Conservation (phyloP, 2,797 vertebrate species). For the Dendrocincla fuliginosa region DNA sequence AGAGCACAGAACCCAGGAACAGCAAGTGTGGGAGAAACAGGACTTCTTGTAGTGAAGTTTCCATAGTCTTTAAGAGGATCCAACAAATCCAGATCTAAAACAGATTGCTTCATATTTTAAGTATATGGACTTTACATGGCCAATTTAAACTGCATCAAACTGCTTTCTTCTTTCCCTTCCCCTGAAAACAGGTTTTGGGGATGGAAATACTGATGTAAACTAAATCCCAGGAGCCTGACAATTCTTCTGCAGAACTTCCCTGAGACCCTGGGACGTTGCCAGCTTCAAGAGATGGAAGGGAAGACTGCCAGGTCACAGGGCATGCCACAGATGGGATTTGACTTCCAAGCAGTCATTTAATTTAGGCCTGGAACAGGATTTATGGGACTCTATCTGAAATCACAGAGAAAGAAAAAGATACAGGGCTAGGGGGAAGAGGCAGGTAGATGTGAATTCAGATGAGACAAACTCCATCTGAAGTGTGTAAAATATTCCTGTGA, state of each 20-base stretch:
- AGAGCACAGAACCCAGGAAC: neutral
- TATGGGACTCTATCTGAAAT: slow-evolving; percentile 25
- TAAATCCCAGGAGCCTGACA: slow-evolving; percentile 53
- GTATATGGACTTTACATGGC: neutral
- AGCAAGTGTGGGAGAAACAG: neutral
- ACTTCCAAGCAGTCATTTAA: slow-evolving; percentile 42
- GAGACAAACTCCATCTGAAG: neutral
- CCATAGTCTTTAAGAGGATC: neutral
- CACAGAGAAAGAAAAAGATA: slow-evolving; percentile 11
- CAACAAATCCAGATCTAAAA: neutral
- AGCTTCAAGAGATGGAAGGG: slow-evolving; percentile 16
- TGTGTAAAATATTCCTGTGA: neutral
- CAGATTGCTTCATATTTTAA: neutral
- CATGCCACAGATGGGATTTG: slow-evolving; percentile 60
- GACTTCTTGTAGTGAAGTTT: neutral
- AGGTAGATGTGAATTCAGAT: slow-evolving; percentile 28
- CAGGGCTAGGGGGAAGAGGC: neutral
- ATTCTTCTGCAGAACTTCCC: slow-evolving; percentile 56
- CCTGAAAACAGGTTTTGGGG: neutral
- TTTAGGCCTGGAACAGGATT: slow-evolving; percentile 46
- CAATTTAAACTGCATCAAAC: neutral
- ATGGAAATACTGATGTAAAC: slow-evolving; percentile 58
- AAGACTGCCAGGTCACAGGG: slow-evolving; percentile 61
- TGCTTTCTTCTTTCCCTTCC: neutral
- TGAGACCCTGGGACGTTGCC: slow-evolving; percentile 25